Base-by-base conservation (phyloP, 1,140 invertebrate genomes). In the Drosophila auraria region DNA sequence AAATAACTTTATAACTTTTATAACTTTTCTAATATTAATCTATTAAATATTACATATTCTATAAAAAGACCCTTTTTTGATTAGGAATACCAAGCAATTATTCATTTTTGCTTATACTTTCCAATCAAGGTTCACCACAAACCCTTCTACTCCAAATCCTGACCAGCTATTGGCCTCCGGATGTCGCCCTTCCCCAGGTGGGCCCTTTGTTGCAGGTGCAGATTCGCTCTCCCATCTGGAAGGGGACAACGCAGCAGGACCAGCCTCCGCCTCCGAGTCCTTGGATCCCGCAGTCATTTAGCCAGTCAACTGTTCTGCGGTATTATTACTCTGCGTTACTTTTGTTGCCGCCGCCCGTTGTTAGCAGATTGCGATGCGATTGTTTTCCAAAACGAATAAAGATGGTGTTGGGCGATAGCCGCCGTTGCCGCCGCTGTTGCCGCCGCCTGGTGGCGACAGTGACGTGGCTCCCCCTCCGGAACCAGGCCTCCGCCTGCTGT, bases 361-460 rank as follows among this genome's bases (percentile, higher is more conserved):
- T 82, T 68, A 47, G 62, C 83, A 83, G 83, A 87, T 87, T 87
- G 78, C 69, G 66, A 61, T 78, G 84, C 73, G 70, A 89, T 89
- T 89, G 83, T 83, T 83, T 90, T 76, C 70, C 70, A 81, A 82
- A 87, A 64, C 40, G 75, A 73, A 79, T 79, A 69, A 86, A 83
- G 79, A 84, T 84, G 82, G 82, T 90, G 86, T 86, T 71, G 79
- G 63, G 56, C 66, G 86, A 84, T 82, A 64, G 82, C 68, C 71
- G 36, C 2, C 15, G 56, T 12, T 7, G 36, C 36, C 14, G 40
- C 38, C 38, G 4, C 38, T 12, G 12, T 3, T 2, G 15, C 15
- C 8, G 47, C 54, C 65, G 59, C 61, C 70, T 66, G 69, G 75
- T 84, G 74, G 83, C 79, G 81, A 74, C 82, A 80, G 64, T 87